Conservation (phyloP, 2,797 vertebrate genomes). For the Gobionotothen gibberifrons region DNA sequence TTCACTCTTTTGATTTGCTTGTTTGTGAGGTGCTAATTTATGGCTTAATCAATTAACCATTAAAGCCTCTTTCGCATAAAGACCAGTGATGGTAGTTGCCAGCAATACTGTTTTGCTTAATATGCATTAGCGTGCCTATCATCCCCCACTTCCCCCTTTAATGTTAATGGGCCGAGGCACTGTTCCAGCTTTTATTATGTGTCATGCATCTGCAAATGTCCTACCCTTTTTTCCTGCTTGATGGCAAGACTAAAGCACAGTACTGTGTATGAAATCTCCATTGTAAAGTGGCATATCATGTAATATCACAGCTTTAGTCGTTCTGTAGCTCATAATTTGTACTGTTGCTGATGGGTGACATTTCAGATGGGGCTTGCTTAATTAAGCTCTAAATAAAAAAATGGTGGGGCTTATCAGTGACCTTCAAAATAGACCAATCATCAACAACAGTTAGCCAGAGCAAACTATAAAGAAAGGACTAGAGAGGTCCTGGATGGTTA, state of each 20-base stretch:
- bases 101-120: conserved; percentile 72
- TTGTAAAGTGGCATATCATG: conserved; percentile 28
- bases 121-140: conserved; percentile 74
- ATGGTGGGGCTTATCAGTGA: not conserved
- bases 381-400: not conserved
- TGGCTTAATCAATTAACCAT: conserved; percentile 83
- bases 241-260: conserved; percentile 40
- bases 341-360: conserved; percentile 8
- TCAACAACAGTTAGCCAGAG: not conserved
- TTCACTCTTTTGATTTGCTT: conserved; percentile 76
- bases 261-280: conserved; percentile 29
- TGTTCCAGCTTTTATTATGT: conserved; percentile 71
- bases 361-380: not conserved
- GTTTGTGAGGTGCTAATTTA: conserved; percentile 79
- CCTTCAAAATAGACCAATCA: conserved; percentile 3
- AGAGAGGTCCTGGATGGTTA: too few species aligned
- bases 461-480: not conserved
- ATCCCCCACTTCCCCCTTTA: conserved; percentile 66
- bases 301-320: conserved; percentile 17
- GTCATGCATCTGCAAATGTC: conserved; percentile 64
- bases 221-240: conserved; percentile 47
- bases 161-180: conserved; percentile 68
- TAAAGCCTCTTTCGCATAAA: conserved; percentile 76
- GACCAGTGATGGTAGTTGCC: conserved; percentile 67
- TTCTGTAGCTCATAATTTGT: not conserved